Percentiles rank a stretch among this genome's conserved stretches.
These are phyloP conservation scores for Brassicogethes aeneus DNA, from an alignment of 2,888 invertebrate species.

Conservation along the genomic window DNA sequence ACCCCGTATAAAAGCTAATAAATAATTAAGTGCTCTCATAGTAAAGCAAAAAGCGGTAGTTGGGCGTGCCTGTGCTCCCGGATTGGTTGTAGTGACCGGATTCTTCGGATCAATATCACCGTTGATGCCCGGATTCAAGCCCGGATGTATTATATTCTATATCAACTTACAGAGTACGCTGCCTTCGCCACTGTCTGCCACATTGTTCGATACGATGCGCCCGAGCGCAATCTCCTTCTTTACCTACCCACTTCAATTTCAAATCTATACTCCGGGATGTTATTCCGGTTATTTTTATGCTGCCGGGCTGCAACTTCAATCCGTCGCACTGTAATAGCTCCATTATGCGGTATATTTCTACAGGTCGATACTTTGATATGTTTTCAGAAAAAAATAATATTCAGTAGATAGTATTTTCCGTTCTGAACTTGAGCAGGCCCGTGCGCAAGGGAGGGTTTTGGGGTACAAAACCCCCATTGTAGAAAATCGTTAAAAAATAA, in stretches of 20 bases:
- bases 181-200: background rate
- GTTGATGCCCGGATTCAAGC: conserved; percentile 31
- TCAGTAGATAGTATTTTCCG: too few species aligned
- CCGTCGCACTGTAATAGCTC: too few species aligned
- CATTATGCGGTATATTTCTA: too few species aligned
- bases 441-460: too few species aligned
- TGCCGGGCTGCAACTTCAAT: too few species aligned
- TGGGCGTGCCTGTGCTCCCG: conserved; percentile 32
- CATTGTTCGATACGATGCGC: background rate
- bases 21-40: conserved; percentile 21
- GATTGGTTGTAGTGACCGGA: conserved; percentile 38
- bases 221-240: background rate
- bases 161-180: conserved; percentile 23
- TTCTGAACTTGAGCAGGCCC: too few species aligned
- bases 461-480: too few species aligned
- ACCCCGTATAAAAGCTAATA: too few species aligned
- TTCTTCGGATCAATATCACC: conserved; percentile 40
- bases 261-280: conserved; percentile 1
- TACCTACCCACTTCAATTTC: background rate
- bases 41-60: conserved; percentile 12
- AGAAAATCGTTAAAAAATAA: too few species aligned
- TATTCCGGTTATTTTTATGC: too few species aligned
- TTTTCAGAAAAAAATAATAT: too few species aligned
- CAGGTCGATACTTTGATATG: too few species aligned
- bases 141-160: conserved; percentile 22